Evolutionary conservation across 2,113 vertebrate genomes (phyloP).

Genomic region (Rhinoptilus africanus): DNA sequence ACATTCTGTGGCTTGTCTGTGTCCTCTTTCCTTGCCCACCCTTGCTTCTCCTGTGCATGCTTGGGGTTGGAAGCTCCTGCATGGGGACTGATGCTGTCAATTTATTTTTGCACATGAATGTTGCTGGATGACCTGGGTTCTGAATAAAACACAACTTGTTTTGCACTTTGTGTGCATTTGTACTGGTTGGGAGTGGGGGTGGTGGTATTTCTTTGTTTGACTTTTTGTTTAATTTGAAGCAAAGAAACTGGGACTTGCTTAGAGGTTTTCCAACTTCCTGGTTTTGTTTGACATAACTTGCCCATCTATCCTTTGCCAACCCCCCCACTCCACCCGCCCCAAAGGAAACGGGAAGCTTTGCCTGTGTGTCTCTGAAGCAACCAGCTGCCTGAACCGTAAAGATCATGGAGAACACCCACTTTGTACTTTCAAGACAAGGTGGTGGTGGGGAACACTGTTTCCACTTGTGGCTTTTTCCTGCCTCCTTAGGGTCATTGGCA

Average conservation of each 20-base stretch:
- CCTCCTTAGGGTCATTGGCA: neutral
- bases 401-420: neutral
- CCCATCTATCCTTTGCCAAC: slow-evolving; percentile 30
- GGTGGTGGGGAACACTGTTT: neutral
- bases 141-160: slow-evolving; percentile 11
- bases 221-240: slow-evolving; percentile 9
- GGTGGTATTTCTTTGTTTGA: neutral
- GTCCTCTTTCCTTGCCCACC: neutral
- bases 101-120: slow-evolving; percentile 39
- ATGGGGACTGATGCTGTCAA: slow-evolving; percentile 12
- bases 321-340: neutral
- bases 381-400: slow-evolving; percentile 27
- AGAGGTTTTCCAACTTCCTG: slow-evolving; percentile 66
- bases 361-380: slow-evolving; percentile 38
- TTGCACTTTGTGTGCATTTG: slow-evolving; percentile 24
- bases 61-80: slow-evolving; percentile 18
- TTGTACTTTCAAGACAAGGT: neutral
- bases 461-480: neutral
- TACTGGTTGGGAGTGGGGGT: neutral
- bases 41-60: slow-evolving; percentile 39
- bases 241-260: slow-evolving; percentile 65
- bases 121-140: slow-evolving; percentile 6
- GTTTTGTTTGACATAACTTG: slow-evolving; percentile 24
- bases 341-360: slow-evolving; percentile 51
- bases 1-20: neutral